A percentile compares a stretch with the other conserved stretches of the same genome.
Conservation (phyloP, 2,797 vertebrate genomes). For the Lutra lutra region DNA sequence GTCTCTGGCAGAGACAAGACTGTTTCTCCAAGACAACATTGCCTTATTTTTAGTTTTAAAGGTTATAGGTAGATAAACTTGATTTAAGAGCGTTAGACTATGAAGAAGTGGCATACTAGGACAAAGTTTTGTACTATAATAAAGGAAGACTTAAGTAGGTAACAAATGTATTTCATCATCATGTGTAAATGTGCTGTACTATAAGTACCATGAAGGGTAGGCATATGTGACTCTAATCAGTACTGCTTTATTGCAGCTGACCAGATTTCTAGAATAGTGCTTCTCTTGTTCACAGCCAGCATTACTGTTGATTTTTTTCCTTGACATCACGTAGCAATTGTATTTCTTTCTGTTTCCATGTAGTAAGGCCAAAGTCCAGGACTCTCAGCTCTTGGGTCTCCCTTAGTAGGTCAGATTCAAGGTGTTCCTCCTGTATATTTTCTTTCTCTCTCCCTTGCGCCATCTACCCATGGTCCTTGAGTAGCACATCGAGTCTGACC, state of each 20-base stretch:
- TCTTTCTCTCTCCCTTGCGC: not conserved
- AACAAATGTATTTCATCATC: not conserved
- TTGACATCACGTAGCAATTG: not conserved
- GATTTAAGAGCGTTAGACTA: not conserved
- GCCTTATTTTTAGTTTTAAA: not conserved
- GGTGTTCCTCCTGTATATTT: not conserved
- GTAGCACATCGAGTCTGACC: not conserved
- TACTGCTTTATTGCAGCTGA: not conserved
- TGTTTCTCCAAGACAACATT: not conserved
- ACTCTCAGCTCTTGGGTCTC: not conserved
- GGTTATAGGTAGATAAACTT: not conserved
- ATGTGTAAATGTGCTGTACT: not conserved
- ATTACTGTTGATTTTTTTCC: not conserved
- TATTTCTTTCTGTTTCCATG: not conserved
- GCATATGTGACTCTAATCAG: not conserved
- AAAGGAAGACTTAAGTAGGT: not conserved
- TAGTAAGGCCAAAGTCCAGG: not conserved
- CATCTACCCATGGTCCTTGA: not conserved
- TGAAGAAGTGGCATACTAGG: not conserved
- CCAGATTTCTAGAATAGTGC: not conserved
- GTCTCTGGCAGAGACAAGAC: not conserved
- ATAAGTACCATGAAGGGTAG: not conserved
- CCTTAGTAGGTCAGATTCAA: not conserved
- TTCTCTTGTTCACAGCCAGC: not conserved
- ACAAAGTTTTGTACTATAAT: not conserved